These are phyloP conservation scores for Melanotaenia pygmaea DNA, from an alignment of 2,797 vertebrate genomes.

Conservation along the genomic window DNA sequence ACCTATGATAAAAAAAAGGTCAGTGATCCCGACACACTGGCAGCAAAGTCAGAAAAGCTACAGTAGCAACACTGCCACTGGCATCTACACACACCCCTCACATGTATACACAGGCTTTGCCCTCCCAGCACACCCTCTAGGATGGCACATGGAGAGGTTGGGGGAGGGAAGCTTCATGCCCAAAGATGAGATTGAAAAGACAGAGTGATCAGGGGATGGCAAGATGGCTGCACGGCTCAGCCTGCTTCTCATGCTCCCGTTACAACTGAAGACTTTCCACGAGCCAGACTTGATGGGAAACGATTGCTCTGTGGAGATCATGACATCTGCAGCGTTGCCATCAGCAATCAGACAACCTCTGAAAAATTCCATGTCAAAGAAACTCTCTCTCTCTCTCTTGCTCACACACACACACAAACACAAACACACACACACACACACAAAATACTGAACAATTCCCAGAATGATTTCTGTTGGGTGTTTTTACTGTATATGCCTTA, in stretches of 20 bases:
- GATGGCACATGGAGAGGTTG: constrained; percentile 74
- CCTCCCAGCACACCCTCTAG: constrained; percentile 75
- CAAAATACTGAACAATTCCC: constrained; percentile 11
- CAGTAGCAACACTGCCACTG: constrained; percentile 55
- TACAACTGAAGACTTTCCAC: constrained; percentile 23
- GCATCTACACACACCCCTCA: constrained; percentile 46
- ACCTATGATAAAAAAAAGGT: constrained; percentile 50
- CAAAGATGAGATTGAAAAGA: constrained; percentile 69
- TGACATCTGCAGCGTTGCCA: constrained; percentile 44
- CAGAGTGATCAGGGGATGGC: constrained; percentile 50
- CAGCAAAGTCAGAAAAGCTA: constrained; percentile 59
- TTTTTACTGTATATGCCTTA: constrained; percentile 28
- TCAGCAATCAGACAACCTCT: constrained; percentile 32
- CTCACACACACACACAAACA: too few species aligned
- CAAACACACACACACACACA: too few species aligned
- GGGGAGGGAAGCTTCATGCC: constrained; percentile 66
- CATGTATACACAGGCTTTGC: constrained; percentile 43
- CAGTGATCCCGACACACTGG: constrained; percentile 66
- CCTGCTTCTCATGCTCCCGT: constrained; percentile 24
- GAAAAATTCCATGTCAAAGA: constrained; percentile 39
- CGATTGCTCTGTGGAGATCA: constrained; percentile 49
- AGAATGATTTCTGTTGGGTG: constrained; percentile 36
- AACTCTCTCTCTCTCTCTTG: not conserved
- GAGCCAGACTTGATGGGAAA: constrained; percentile 39
- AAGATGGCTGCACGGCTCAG: constrained; percentile 68